These are phyloP conservation scores for Drosophila bocki DNA, from an alignment of 1,140 invertebrate species.

Conservation along the genomic window DNA sequence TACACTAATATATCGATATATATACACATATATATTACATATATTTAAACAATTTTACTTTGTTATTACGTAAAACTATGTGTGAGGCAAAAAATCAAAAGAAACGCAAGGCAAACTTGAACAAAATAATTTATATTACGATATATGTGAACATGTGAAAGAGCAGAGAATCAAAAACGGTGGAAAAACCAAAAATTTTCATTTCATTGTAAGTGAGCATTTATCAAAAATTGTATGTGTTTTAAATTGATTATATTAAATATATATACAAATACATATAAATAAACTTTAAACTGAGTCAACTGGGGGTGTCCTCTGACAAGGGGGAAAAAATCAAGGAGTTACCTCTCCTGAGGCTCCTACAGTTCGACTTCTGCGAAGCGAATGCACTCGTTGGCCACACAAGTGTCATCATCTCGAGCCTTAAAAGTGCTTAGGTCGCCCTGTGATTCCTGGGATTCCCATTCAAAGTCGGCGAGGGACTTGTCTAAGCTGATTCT, in stretches of 20 bases:
- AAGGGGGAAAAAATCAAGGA: not conserved
- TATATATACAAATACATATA: conserved; percentile 78
- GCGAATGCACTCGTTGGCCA: conserved; percentile 15
- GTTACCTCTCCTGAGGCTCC: not conserved
- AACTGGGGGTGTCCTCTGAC: conserved; percentile 31
- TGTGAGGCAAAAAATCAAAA: conserved; percentile 46
- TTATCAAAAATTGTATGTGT: conserved; percentile 84
- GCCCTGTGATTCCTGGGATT: conserved; percentile 43
- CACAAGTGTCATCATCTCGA: conserved; percentile 68
- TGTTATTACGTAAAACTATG: conserved; percentile 62
- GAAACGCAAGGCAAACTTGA: conserved; percentile 32
- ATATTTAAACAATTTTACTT: conserved; percentile 63
- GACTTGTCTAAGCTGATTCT: conserved; percentile 67
- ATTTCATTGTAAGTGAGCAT: conserved; percentile 82
- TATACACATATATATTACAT: conserved; percentile 64
- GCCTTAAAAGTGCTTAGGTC: conserved; percentile 49
- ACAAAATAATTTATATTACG: conserved; percentile 51
- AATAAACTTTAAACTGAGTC: conserved; percentile 57
- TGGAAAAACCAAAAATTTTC: conserved; percentile 55
- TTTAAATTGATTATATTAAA: conserved; percentile 83
- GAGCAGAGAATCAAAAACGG: conserved; percentile 58
- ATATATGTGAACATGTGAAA: conserved; percentile 62
- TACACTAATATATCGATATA: conserved; percentile 68
- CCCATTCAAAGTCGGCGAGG: conserved; percentile 38
- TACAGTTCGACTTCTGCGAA: conserved; percentile 4